These are phyloP conservation scores for Heliornis fulica DNA, from an alignment of 2,113 vertebrate genomes.

Conservation along the genomic window DNA sequence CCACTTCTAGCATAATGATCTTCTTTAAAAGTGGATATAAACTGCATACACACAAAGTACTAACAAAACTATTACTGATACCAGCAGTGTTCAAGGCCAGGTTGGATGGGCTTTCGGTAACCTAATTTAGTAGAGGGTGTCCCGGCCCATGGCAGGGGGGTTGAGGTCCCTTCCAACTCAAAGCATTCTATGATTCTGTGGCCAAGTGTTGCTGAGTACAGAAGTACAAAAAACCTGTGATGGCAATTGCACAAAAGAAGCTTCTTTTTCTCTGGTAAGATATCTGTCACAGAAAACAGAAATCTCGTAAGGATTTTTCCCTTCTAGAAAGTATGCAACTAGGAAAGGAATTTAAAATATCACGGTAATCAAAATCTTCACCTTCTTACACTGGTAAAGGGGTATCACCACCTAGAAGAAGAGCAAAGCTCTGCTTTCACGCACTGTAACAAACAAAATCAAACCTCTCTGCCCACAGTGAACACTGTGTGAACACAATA, in stretches of 20 bases:
- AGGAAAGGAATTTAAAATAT: not conserved
- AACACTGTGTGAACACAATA: not conserved
- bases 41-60: not conserved
- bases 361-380: not conserved
- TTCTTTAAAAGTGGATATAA: not conserved
- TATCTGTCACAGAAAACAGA: not conserved
- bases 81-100: too few species aligned
- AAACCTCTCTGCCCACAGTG: not conserved
- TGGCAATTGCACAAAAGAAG: not conserved
- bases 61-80: not conserved
- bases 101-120: too few species aligned
- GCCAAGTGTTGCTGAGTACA: not conserved
- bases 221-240: not conserved
- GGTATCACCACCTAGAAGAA: not conserved
- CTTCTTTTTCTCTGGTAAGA: not conserved
- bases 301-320: not conserved
- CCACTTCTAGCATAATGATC: not conserved
- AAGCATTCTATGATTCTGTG: too few species aligned
- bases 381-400: not conserved
- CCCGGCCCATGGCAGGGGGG: too few species aligned
- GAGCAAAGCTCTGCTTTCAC: not conserved
- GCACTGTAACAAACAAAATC: not conserved
- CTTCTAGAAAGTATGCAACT: not conserved
- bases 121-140: too few species aligned
- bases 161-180: too few species aligned